Evolutionary conservation across 2,113 vertebrate genomes (phyloP).

Genomic region (Chascanopsetta lugubris): DNA sequence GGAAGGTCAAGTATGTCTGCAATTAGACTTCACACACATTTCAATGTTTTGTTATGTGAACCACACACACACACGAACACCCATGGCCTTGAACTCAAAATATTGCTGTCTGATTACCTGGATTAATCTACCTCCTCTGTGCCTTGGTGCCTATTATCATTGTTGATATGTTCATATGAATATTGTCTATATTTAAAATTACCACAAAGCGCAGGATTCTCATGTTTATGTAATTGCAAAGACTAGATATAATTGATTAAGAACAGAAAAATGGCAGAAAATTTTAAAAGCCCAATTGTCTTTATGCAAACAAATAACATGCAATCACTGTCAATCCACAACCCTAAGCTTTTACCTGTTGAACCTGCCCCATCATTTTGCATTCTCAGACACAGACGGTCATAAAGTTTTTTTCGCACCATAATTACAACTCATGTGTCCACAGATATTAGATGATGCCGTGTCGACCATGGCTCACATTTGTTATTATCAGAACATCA

Average conservation of each 20-base stretch:
- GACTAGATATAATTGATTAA: too few relatives aligned
- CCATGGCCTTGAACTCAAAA: neutral
- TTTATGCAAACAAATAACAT: neutral
- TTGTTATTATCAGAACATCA: slow-evolving; percentile 11
- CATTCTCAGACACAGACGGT: neutral
- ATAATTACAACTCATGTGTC: slow-evolving; percentile 10
- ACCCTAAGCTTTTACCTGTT: neutral
- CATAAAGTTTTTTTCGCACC: too few relatives aligned
- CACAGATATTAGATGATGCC: neutral
- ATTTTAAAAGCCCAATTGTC: too few relatives aligned
- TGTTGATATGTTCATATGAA: too few relatives aligned
- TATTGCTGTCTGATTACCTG: too few relatives aligned
- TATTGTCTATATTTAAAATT: too few relatives aligned
- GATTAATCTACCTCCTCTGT: too few relatives aligned
- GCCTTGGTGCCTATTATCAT: neutral
- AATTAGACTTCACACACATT: neutral
- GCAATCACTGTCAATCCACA: neutral
- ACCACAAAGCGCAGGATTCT: too few relatives aligned
- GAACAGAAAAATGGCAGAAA: too few relatives aligned
- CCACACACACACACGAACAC: neutral
- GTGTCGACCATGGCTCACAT: neutral
- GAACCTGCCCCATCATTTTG: neutral
- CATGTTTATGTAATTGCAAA: too few relatives aligned
- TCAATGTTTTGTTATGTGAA: neutral
- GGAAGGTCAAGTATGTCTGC: neutral